phyloP scores from a whole-genome alignment of 2,797 vertebrate species.

The Sebastes taczanowskii region DNA sequence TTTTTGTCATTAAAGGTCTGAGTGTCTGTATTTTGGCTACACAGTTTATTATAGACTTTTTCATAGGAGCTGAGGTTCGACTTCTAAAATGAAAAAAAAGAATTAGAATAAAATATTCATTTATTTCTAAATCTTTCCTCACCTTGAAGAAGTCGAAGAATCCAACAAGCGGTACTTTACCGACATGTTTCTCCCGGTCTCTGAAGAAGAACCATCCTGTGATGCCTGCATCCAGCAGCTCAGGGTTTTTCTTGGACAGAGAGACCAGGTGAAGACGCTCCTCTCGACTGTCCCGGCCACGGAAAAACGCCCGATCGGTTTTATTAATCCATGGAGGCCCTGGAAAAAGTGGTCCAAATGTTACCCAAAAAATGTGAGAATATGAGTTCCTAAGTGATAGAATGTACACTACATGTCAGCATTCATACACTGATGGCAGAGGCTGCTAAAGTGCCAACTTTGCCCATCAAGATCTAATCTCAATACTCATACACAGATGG shows the following conservation, averaged over 20 bases:
- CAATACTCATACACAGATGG: no score
- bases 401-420: no score
- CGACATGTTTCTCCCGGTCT: conserved; percentile 89
- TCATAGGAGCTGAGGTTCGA: no score
- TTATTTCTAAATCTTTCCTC: conserved; percentile 13
- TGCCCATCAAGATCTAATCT: no score
- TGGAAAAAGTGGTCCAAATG: conserved; percentile 39
- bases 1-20: no score
- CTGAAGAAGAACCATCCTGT: conserved; percentile 96
- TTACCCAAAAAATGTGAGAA: background rate
- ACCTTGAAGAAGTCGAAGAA: conserved; percentile 99
- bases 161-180: conserved; percentile 88
- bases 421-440: no score
- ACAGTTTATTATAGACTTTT: no score
- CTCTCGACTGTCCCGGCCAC: conserved; percentile 92
- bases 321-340: conserved; percentile 92
- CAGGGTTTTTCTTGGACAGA: conserved; percentile 87
- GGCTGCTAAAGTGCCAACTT: no score
- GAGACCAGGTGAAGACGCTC: conserved; percentile 89
- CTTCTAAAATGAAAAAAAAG: no score
- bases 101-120: no score
- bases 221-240: conserved; percentile 93
- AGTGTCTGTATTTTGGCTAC: no score
- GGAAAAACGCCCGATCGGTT: conserved; percentile 89
- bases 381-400: background rate